Evolutionary conservation across 2,888 invertebrate species (phyloP), one percentile per base, ranked within the genome.

Genomic region (Eupithecia subfuscata): DNA sequence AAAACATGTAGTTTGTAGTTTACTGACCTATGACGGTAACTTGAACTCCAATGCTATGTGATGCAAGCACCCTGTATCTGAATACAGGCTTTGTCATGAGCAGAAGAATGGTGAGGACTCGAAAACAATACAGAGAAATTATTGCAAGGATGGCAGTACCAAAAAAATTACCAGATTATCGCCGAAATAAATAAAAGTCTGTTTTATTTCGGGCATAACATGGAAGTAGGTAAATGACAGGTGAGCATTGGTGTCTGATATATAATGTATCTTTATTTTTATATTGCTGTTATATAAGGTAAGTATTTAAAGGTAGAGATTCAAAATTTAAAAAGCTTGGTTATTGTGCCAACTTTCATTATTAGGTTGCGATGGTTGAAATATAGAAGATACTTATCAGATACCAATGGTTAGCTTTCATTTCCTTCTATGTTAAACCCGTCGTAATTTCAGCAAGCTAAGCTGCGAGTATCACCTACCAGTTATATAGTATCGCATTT

Each of bases 61-160:
- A 60, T 12, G 6, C 56, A 25, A 60, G 56, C 60, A 60, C 22
- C 22, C 56, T 56, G 60, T 25, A 60, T 64, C 7, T 34, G 6
- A 18, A 64, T 34, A 34, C 16, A 18, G 30, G 64, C 64, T 64
- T 34, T 64, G 16, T 25, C 63, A 34, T 34, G 63, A 64, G 8
- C 7, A 64, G 18, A 64, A 64, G 2, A 64, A 34, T 64, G 34
- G 64, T 18, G 34, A 34, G 18, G 16, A 64, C 34, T 34, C 9
- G 18, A 64, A 8, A 64, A 64, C 64, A 64, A 64, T 64, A 64
- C 64, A 34, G 64, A 64, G 64, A 64, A 30, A 12, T 34, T 30
- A 34, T 34, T 64, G 30, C 64, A 64, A 64, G 34, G 64, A 64
- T 16, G 48, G 48, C 16, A 48, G 43, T 6, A 30, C 2, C 0